A percentile compares a stretch with the other conserved stretches of the same genome.
Conservation (phyloP, 2,888 invertebrate genomes). For the Lycocerus yunnanus region DNA sequence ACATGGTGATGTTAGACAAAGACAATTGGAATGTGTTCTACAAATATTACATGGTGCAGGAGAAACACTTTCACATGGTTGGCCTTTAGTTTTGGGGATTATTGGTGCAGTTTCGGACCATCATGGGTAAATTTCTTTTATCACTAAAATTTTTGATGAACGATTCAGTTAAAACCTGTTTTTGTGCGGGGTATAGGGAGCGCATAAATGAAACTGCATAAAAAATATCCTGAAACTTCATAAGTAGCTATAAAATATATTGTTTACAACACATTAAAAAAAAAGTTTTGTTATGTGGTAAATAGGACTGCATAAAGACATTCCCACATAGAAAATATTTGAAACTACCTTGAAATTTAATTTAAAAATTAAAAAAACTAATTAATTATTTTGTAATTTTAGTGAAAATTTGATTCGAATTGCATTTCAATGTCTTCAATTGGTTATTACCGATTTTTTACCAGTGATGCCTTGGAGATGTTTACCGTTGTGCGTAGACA, state of each 20-base stretch:
- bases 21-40: conserved; percentile 93
- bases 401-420: conserved; percentile 90
- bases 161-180: too few relatives aligned
- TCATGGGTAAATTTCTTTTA: conserved; percentile 71
- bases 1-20: conserved; percentile 91
- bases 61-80: conserved; percentile 89
- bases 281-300: too few relatives aligned
- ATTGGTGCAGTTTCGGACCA: conserved; percentile 94
- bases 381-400: conserved; percentile 34
- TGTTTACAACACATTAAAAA: too few relatives aligned
- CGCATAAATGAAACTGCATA: too few relatives aligned
- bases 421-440: conserved; percentile 94
- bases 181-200: too few relatives aligned
- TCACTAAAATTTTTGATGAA: too few relatives aligned
- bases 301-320: too few relatives aligned
- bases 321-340: too few relatives aligned
- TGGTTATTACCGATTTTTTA: conserved; percentile 93
- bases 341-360: too few relatives aligned
- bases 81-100: conserved; percentile 93
- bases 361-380: too few relatives aligned
- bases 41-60: conserved; percentile 92
- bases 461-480: conserved; percentile 91
- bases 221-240: too few relatives aligned
- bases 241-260: too few relatives aligned
- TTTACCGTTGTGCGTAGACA: conserved; percentile 86